Conservation (phyloP, 2,888 invertebrate species). For the Psococerastis gibbosa region DNA sequence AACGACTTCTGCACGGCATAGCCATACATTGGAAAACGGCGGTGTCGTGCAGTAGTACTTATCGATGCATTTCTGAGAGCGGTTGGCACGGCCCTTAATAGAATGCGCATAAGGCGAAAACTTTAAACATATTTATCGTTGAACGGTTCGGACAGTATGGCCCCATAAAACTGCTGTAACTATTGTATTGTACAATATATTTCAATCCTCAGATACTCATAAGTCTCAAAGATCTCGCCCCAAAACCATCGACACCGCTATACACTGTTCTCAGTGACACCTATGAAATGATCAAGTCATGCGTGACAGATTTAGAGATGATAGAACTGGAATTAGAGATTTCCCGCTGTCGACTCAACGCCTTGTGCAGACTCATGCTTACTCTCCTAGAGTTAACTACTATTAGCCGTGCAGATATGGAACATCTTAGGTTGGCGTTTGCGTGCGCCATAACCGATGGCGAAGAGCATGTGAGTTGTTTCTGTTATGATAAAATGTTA, state of each 20-base stretch:
- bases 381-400: slow-evolving; percentile 22
- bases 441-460: slow-evolving; percentile 21
- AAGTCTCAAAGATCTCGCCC: slow-evolving; percentile 60
- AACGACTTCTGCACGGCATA: too few species aligned
- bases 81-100: too few species aligned
- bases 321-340: slow-evolving; percentile 24
- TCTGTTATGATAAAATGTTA: too few species aligned
- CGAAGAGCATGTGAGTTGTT: slow-evolving; percentile 22
- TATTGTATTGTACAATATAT: too few species aligned
- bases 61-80: too few species aligned
- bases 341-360: slow-evolving; percentile 22
- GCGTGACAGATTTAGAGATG: slow-evolving; percentile 30
- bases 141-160: too few species aligned
- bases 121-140: too few species aligned
- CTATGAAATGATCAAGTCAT: slow-evolving; percentile 35
- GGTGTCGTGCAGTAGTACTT: too few species aligned
- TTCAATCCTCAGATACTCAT: slow-evolving; percentile 28
- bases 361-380: slow-evolving; percentile 21
- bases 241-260: slow-evolving; percentile 48
- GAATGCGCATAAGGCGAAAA: too few species aligned
- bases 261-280: slow-evolving; percentile 54
- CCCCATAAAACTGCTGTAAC: too few species aligned
- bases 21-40: too few species aligned
- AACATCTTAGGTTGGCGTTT: slow-evolving; percentile 22
- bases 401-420: slow-evolving; percentile 19